phyloP scores from a whole-genome alignment of 2,113 vertebrate species.

The Nesoenas mayeri region DNA sequence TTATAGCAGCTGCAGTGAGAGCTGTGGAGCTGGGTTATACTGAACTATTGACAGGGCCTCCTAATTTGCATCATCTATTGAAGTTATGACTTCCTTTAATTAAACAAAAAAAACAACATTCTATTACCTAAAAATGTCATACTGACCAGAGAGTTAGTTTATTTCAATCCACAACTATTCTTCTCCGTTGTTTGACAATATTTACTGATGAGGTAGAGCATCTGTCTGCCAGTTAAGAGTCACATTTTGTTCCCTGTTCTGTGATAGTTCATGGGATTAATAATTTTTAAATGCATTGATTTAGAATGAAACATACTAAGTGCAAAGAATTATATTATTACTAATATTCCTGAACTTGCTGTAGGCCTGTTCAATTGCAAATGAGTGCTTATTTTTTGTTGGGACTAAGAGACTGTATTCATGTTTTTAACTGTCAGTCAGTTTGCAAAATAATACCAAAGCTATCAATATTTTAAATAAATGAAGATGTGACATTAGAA shows the following conservation, averaged over 20 bases:
- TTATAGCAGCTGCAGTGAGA: slow-evolving; percentile 6
- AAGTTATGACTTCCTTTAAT: background rate
- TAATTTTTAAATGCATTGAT: background rate
- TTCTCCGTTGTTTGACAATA: background rate
- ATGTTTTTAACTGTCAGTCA: background rate
- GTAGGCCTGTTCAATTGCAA: background rate
- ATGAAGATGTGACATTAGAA: background rate
- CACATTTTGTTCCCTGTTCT: background rate
- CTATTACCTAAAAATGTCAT: background rate
- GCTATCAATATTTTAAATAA: background rate
- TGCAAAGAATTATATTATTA: background rate
- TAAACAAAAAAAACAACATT: background rate
- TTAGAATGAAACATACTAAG: background rate
- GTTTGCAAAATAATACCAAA: background rate
- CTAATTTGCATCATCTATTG: background rate
- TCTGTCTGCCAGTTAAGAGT: background rate
- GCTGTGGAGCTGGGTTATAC: background rate
- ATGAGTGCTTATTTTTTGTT: background rate
- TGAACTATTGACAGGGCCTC: background rate
- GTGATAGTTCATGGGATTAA: background rate
- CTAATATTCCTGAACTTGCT: background rate
- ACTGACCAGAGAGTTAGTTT: background rate
- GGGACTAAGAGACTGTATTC: background rate
- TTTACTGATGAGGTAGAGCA: background rate
- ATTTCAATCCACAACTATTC: background rate